Evolutionary conservation across 2,888 invertebrate species (phyloP), one percentile per base, ranked within the genome.

Genomic region (Drosophila tripunctata): DNA sequence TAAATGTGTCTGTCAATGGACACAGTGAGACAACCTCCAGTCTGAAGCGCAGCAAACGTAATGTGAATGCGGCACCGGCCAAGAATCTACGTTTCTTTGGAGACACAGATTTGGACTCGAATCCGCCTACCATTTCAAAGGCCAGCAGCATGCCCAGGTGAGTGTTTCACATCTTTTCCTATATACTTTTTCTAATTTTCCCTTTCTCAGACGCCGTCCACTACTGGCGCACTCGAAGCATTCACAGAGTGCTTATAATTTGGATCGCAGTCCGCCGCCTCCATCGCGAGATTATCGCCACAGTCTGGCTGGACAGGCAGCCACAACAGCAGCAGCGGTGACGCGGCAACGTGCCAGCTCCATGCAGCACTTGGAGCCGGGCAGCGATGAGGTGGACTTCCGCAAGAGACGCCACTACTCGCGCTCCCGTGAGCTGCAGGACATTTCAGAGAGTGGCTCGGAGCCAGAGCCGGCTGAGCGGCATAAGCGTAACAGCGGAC

Each of bases 1-100:
- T 89, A 21, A 81, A 88, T 33, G 67, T 87, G 15, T 75, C 87
- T 2, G 73, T 80, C 4, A 89, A 87, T 61, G 82, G 82, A 24
- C 88, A 85, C 41, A 80, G 72, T 30, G 89, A 87, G 47, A 71
- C 77, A 35, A 84, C 64, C 24, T 85, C 89, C 40, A 89, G 89
- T 44, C 67, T 89, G 56, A 89, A 89, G 69, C 82, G 89, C 52
- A 87, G 56, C 50, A 89, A 89, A 50, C 83, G 88, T 33, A 78
- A 80, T 48, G 62, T 61, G 8, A 63, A 84, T 5, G 81, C 86
- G 12, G 84, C 82, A 4, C 89, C 89, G 1, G 82, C 87, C 19
- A 96, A 96, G 90, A 96, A 94, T 91, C 93, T 96, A 8, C 94
- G 96, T 47, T 96, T 96, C 92, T 96, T 96, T 91, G 96, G 96